phyloP scores from a whole-genome alignment of 2,888 invertebrate genomes.

The Philereme vetulata region DNA sequence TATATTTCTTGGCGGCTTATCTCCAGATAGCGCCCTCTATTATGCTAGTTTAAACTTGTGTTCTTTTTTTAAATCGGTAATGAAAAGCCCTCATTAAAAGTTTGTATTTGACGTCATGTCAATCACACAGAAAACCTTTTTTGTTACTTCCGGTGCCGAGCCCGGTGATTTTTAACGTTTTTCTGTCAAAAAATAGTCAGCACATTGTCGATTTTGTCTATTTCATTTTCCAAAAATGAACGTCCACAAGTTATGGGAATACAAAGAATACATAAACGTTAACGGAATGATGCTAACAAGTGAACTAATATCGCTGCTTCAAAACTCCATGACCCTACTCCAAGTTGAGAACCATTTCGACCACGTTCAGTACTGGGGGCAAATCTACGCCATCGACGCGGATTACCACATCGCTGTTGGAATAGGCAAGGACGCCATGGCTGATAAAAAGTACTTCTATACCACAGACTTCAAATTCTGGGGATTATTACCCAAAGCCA shows the following conservation, averaged over 20 bases:
- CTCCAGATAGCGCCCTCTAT: too few species aligned
- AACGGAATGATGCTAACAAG: conserved; percentile 88
- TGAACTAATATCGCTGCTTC: conserved; percentile 88
- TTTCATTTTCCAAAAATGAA: conserved; percentile 53
- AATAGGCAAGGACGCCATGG: conserved; percentile 88
- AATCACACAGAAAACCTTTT: too few species aligned
- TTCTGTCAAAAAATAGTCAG: conserved; percentile 3
- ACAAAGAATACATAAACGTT: conserved; percentile 71
- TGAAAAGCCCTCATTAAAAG: too few species aligned
- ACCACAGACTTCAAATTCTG: conserved; percentile 89
- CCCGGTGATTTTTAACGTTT: not conserved
- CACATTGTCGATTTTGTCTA: conserved; percentile 5
- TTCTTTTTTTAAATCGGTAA: too few species aligned
- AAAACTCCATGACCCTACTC: conserved; percentile 90
- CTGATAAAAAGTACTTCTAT: conserved; percentile 90
- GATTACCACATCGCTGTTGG: conserved; percentile 95
- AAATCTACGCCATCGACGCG: conserved; percentile 88
- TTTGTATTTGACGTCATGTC: too few species aligned
- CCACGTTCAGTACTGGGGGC: conserved; percentile 94
- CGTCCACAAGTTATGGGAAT: conserved; percentile 76
- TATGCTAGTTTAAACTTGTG: too few species aligned
- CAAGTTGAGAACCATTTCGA: conserved; percentile 94
- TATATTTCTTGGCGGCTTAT: too few species aligned
- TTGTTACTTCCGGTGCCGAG: too few species aligned
- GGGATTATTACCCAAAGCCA: conserved; percentile 77